Base-by-base conservation (phyloP, 2,113 vertebrate species). In the Manacus vitellinus region DNA sequence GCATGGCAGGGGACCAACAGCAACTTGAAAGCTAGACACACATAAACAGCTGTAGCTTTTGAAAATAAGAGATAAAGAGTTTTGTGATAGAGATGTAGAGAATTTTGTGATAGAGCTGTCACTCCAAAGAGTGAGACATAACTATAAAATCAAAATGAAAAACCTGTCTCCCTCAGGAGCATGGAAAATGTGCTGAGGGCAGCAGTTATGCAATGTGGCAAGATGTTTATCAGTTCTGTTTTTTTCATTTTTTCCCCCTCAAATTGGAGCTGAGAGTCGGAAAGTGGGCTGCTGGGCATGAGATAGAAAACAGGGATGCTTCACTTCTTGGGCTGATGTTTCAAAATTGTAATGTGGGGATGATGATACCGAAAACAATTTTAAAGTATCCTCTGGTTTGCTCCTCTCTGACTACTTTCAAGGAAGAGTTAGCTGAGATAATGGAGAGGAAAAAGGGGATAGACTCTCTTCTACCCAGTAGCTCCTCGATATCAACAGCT, bases 331-430 rank as follows among this genome's bases (percentile, higher is more conserved):
- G 16, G 21, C 8, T 79, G 63, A 35, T 6, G 3, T 47, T 73
- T 83, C 67, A 47, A 66, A 83, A 70, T 43, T 0, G 1, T 17
- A 51, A 58, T 55, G 59, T 0, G 0, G 33, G 35, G 14, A 30
- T 25, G 31, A 65, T 1, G 2, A 46, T 41, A 20, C 16, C 17
- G 31, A 41, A 31, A 61, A 74, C 4, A 2, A 51, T 61, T 66
- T 31, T 59, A 31, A 76, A 71, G 67, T 5, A 62, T 23, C 19
- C 56, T 91, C 66, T 58, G 71, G 35, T 88, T 80, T 88, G 33
- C 52, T 77, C 27, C 28, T 56, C 65, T 74, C 63, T n/a, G 55
- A 19, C 27, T 37, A 2, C 18, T 71, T 66, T 59, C 23, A 52
- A 74, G 51, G 46, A 54, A 33, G 54, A 54, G 58, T 80, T 63